Conservation (phyloP, 2,113 vertebrate species). For the Petrocephalus microphthalmus region DNA sequence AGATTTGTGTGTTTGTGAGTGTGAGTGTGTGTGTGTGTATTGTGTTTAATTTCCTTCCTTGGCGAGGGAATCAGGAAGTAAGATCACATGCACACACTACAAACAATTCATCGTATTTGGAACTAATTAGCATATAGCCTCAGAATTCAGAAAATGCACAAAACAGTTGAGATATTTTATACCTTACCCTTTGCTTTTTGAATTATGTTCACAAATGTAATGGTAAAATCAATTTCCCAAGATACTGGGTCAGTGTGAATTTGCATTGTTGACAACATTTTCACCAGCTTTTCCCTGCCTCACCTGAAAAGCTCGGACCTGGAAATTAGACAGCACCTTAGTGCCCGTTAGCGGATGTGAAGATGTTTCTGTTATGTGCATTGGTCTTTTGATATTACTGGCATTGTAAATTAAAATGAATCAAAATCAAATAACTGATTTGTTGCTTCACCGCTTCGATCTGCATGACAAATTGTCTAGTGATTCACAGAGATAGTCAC, state of each 20-base stretch:
- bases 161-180: neutral
- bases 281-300: too few relatives aligned
- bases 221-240: too few relatives aligned
- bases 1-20: too few relatives aligned
- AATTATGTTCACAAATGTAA: too few relatives aligned
- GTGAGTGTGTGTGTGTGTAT: neutral
- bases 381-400: neutral
- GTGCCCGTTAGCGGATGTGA: neutral
- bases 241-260: too few relatives aligned
- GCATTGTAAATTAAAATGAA: neutral
- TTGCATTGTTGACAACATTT: too few relatives aligned
- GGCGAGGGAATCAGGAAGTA: neutral
- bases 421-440: neutral
- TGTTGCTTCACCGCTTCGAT: neutral
- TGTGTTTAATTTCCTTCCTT: neutral
- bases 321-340: neutral
- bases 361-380: neutral
- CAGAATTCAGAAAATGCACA: neutral
- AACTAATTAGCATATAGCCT: neutral
- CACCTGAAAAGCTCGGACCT: neutral
- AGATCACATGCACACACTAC: neutral
- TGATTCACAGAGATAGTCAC: neutral
- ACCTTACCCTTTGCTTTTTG: neutral
- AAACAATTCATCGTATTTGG: neutral
- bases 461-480: neutral